Base-by-base conservation (phyloP, 1,140 invertebrate genomes). In the Diabrotica virgifera region DNA sequence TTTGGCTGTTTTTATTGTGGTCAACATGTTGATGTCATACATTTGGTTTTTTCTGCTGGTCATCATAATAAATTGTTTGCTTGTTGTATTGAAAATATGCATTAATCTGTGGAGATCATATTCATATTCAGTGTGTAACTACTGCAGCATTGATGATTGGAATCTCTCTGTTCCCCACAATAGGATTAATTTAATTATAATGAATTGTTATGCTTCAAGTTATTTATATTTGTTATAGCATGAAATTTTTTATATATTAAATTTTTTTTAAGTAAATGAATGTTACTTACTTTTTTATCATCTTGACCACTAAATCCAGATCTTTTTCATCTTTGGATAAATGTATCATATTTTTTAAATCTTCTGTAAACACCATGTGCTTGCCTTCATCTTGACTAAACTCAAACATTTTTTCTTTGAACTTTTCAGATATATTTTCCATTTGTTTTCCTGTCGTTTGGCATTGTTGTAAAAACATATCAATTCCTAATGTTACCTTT, bases 271-370 rank as follows among this genome's bases (percentile, higher is more conserved):
- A 46, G 8, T 46, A 46, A 10, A 46, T 10, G 3, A 10, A 46
- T 46, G n/a, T 3, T n/a, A 53, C 55, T 37, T n/a, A 88, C 86
- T 86, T 87, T 76, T 83, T 81, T 52, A 91, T 77, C 89, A 92
- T 91, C 66, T 85, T 81, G 5, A 80, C 61, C 2, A 90, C 65
- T n/a, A 93, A 74, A 2, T 86, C 72, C 6, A 91, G 66, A 76
- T 94, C 90, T 54, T 84, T 73, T 9, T 81, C 78, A 11, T 75
- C 80, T 57, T 88, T 82, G 11, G 83, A 81, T 37, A 93, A 76
- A 75, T 92, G 87, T 7, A 91, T 75, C 84, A 93, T 89, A 74
- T 90, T 90, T 76, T 93, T 93, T 6, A 94, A 79, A 80, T 94
- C 92, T 80, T 93, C 91, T 6, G 90, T 92, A 71, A 93, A 94